phyloP scores from a whole-genome alignment of 2,888 invertebrate species.

The Ophioninae sp. region DNA sequence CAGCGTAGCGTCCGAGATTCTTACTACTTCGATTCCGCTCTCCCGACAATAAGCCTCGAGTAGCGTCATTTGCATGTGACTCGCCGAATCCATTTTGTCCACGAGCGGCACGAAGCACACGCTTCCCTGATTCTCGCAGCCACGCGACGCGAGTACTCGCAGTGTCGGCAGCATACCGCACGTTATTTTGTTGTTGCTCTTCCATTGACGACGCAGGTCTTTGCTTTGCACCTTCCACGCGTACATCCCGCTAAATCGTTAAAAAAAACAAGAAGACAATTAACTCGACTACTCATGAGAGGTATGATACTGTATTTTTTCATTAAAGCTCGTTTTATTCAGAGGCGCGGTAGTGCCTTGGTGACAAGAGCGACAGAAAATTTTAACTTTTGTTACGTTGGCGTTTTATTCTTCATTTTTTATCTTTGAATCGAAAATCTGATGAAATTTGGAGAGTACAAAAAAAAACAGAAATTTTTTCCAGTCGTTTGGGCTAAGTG shows the following conservation, averaged over 20 bases:
- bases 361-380: too few species aligned
- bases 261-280: not conserved
- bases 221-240: slow-evolving; percentile 63
- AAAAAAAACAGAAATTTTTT: too few species aligned
- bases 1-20: slow-evolving; percentile 82
- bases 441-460: too few species aligned
- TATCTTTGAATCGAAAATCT: too few species aligned
- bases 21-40: slow-evolving; percentile 89
- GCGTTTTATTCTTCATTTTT: too few species aligned
- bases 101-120: slow-evolving; percentile 83
- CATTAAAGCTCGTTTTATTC: too few species aligned
- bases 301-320: too few species aligned
- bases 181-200: slow-evolving; percentile 82
- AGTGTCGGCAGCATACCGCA: slow-evolving; percentile 86
- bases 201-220: slow-evolving; percentile 74
- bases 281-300: not conserved
- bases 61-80: slow-evolving; percentile 90
- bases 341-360: too few species aligned
- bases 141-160: slow-evolving; percentile 84
- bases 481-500: too few species aligned
- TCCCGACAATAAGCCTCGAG: slow-evolving; percentile 90
- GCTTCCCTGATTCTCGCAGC: slow-evolving; percentile 81
- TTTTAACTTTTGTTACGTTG: too few species aligned
- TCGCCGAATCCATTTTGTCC: slow-evolving; percentile 88
- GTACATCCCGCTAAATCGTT: slow-evolving; percentile 66